These are phyloP conservation scores for Aphelenchoides besseyi DNA, from an alignment of 1,140 invertebrate genomes.

Conservation along the genomic window DNA sequence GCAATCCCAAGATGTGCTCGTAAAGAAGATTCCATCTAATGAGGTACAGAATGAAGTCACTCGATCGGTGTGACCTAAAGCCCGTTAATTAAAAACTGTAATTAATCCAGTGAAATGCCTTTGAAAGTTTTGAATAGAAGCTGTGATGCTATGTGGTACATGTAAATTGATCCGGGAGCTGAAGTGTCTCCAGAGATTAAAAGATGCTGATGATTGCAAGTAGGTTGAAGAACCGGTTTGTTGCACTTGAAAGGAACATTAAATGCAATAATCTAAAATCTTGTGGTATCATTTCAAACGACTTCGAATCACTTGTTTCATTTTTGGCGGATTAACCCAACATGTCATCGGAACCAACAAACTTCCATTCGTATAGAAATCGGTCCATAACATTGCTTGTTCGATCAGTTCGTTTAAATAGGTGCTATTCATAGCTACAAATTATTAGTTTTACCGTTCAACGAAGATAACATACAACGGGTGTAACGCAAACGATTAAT, in stretches of 20 bases:
- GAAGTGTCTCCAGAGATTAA: constrained; percentile 52
- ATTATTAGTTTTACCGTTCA: background rate
- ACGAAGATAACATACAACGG: constrained; percentile 37
- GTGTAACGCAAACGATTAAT: constrained; percentile 59
- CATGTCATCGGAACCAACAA: constrained; percentile 61
- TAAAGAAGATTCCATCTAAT: constrained; percentile 52
- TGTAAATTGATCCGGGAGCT: constrained; percentile 53
- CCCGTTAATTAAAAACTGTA: background rate
- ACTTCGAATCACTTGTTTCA: constrained; percentile 57
- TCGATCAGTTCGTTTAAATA: constrained; percentile 56
- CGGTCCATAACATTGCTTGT: constrained; percentile 59
- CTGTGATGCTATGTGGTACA: constrained; percentile 62
- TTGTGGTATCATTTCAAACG: too few relatives aligned
- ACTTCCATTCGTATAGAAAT: constrained; percentile 46
- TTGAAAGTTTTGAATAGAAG: constrained; percentile 53
- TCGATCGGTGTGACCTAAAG: constrained; percentile 51
- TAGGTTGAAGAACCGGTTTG: constrained; percentile 54
- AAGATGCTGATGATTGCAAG: constrained; percentile 60
- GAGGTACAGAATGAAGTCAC: constrained; percentile 56
- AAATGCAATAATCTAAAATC: constrained; percentile 43
- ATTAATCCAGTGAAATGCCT: constrained; percentile 29
- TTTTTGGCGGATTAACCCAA: constrained; percentile 60
- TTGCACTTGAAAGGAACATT: constrained; percentile 37
- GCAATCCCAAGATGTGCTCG: constrained; percentile 50
- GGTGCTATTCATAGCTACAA: constrained; percentile 53